Evolutionary conservation across 2,113 vertebrate species (phyloP), one percentile per base, ranked within the genome.

Genomic region (Dipodomys spectabilis): DNA sequence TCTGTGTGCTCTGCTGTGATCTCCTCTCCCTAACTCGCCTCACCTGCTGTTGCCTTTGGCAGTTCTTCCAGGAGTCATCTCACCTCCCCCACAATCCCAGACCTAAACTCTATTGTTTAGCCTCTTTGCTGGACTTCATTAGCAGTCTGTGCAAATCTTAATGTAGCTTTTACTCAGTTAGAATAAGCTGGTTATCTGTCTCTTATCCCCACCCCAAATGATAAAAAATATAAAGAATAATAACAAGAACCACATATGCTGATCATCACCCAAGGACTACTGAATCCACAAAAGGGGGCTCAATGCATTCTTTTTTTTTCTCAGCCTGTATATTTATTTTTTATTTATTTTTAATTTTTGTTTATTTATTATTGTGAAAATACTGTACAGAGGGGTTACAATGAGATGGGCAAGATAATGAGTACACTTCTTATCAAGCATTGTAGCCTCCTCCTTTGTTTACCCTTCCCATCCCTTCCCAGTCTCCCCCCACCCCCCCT

Each of bases 191-290:
- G 49, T 88, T 45, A 65, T 15, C 12, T 32, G 20, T 88, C 74
- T 80, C 12, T 74, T 57, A 57, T 57, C 15, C 65, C 5, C 68
- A 15, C 12, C 49, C 57, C 30, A 92, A 65, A 95, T 60, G 11
- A 75, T 39, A 53, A 67, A 86, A 95, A 80, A 25, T 77, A 22
- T 18, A 44, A n/a, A 90, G 44, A 90, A 25, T 7, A 65, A 92
- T 45, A 85, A 71, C 39, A 49, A 86, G 16, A 45, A 73, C 23
- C 22, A 68, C 13, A 88, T 49, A 64, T 6, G 39, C 20, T 79
- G 49, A 12, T 75, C 19, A 25, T 85, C 30, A 72, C n/a, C 45
- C 65, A 67, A 90, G 78, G 45, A 64, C 30, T 68, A 62, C 15
- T 57, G 53, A 57, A 65, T 3, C 16, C 8, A 65, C 19, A 71